Evolutionary conservation across 2,113 vertebrate genomes (phyloP), one percentile per base, ranked within the genome.

Genomic region (Misgurnus anguillicaudatus): DNA sequence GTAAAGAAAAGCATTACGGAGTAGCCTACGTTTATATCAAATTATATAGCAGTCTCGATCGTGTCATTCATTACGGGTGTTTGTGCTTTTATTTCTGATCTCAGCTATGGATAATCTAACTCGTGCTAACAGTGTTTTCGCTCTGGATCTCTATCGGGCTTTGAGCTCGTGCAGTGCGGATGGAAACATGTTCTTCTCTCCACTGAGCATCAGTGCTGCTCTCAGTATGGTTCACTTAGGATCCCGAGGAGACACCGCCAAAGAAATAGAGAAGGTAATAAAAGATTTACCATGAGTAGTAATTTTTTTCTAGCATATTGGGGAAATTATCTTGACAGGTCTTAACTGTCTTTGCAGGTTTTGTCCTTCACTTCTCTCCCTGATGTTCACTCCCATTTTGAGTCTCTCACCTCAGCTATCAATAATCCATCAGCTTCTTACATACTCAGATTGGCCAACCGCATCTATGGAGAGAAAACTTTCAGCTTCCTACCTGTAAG

Each of bases 211-310:
- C 88, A 94, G 92, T 70, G 94, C 94, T 2, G 92, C 95, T 11
- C 83, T 99, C 86, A 89, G 92, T 0, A 97, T 98, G 96, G 86
- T 98, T 47, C 89, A 88, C 60, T 84, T 96, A 84, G 97, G 97
- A 17, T 91, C 96, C 0, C 84, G 78, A 88, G 91, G 93, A 39
- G 77, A 88, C 82, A 98, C 96, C 0, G 91, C 93, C 0, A 51
- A 85, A 53, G 94, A 99, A 76, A 97, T 99, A 90, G 85, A 83
- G 13, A 86, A 96, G 94, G 97, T 99, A 80, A 72, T 11, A 6
- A 17, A 5, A 2, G 42, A 31, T 31, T 31, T 31, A 31, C 2
- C 24, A 31, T 31, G 24, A 31, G 24, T 31, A 31, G 24, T 31
- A 31, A 31, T 31, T 1, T 31, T 31, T 31, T 2, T 31, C 24